Evolutionary conservation across 2,113 vertebrate genomes (phyloP).

Genomic region (Rhynchomys soricoides): DNA sequence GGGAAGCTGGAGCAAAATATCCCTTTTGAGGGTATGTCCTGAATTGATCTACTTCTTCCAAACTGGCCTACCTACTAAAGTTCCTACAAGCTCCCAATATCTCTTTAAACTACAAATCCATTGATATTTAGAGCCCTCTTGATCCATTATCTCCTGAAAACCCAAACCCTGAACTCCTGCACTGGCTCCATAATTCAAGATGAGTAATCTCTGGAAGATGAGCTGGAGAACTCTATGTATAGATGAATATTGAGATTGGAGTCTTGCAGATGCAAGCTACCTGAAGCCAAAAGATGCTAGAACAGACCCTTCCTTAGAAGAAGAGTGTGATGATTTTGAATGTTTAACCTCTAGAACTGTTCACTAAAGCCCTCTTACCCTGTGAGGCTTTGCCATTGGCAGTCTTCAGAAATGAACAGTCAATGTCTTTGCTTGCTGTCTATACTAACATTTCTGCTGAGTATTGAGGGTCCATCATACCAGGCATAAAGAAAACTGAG

Average conservation of each 20-base stretch:
- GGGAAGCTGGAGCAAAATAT: background rate
- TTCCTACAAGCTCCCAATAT: background rate
- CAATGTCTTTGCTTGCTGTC: background rate
- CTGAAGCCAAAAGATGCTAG: background rate
- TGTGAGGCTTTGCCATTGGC: background rate
- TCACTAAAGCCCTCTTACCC: background rate
- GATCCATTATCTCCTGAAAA: background rate
- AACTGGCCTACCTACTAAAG: background rate
- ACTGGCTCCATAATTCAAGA: background rate
- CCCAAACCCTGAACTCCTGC: background rate
- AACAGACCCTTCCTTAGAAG: background rate
- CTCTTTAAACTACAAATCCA: background rate
- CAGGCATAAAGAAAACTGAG: background rate
- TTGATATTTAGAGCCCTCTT: background rate
- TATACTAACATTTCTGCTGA: background rate
- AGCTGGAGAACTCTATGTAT: background rate
- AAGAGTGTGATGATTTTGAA: background rate
- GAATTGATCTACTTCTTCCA: background rate
- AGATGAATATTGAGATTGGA: slow-evolving; percentile 4
- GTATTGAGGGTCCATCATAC: background rate
- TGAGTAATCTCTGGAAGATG: slow-evolving; percentile 16
- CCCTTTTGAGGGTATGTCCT: background rate
- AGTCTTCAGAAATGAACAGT: background rate
- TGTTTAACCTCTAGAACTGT: background rate
- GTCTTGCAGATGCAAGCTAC: slow-evolving; percentile 18